Base-by-base conservation (phyloP, 2,888 invertebrate species). In the Arenicola marina region DNA sequence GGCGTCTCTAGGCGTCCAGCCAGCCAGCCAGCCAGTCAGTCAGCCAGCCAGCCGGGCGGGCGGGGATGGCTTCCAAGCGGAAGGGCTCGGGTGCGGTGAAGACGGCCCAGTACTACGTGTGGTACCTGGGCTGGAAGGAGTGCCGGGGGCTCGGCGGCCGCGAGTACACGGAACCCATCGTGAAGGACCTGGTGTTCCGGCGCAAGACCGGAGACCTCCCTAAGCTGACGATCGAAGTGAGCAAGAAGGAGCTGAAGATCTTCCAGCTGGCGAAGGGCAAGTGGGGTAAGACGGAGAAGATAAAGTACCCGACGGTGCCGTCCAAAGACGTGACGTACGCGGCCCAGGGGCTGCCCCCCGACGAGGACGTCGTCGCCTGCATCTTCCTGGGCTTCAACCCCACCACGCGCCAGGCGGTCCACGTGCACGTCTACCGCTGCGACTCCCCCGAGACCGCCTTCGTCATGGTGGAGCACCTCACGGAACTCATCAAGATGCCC, bases 401-500 rank as follows among this genome's bases (percentile, higher is more conserved):
- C 0, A 90, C 93, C 61, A 95, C 95, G 7, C 91, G 92, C 73
- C 93, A 94, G 80, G 95, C 95, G 0, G 90, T 97, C 31, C 96
- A 97, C 80, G 94, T 95, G 1, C 97, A 98, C 82, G 95, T 94
- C 59, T 97, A 89, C 81, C 89, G 95, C 85, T 95, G 93, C 83
- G 97, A 97, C 83, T 93, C 93, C 11, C 90, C 93, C 69, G 92
- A 93, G 79, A 97, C 96, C 26, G 96, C 97, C 0, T 89, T 91
- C 66, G 88, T 93, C 79, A 87, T 98, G 63, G 91, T 90, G 79
- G 88, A 90, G 15, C 95, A 95, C 77, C 85, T 97, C 63, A 91
- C 92, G 84, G 88, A 90, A 7, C 84, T 97, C 62, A 80, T 93
- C 75, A 89, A 21, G n/a, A 85, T 91, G 68, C 91, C 95, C 38